Evolutionary conservation across 2,113 vertebrate species (phyloP).

Genomic region (Neolamprologus sp.): DNA sequence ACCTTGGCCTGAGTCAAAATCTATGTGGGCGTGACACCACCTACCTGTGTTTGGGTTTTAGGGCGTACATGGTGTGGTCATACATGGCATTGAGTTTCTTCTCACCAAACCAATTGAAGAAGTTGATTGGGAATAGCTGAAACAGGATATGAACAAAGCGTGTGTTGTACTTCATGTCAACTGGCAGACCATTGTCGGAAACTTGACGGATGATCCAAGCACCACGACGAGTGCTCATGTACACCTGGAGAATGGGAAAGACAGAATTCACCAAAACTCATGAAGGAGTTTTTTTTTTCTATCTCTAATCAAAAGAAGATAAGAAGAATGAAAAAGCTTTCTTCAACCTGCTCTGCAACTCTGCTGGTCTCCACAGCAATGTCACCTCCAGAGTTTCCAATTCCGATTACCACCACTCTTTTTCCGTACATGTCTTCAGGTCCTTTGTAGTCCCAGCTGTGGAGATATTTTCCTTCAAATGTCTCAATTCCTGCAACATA

Average conservation of each 20-base stretch:
- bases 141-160: constrained; percentile 66
- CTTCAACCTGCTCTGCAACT: constrained; percentile 76
- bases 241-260: constrained; percentile 60
- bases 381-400: constrained; percentile 87
- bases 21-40: not conserved
- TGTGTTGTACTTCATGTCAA: constrained; percentile 68
- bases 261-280: not conserved
- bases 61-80: constrained; percentile 78
- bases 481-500: constrained; percentile 76
- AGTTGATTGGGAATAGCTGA: constrained; percentile 63
- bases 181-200: constrained; percentile 70
- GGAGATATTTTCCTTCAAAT: constrained; percentile 80
- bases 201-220: constrained; percentile 72
- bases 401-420: constrained; percentile 82
- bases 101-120: constrained; percentile 66
- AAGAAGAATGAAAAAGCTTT: not conserved
- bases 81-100: constrained; percentile 69
- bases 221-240: constrained; percentile 75
- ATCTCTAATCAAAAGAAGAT: not conserved
- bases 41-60: constrained; percentile 76
- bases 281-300: not conserved
- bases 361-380: constrained; percentile 86
- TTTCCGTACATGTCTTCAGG: constrained; percentile 71
- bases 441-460: constrained; percentile 88
- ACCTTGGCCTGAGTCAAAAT: not conserved